These are phyloP conservation scores for Pterocles orientalis DNA, from an alignment of 2,113 vertebrate species.

Conservation along the genomic window DNA sequence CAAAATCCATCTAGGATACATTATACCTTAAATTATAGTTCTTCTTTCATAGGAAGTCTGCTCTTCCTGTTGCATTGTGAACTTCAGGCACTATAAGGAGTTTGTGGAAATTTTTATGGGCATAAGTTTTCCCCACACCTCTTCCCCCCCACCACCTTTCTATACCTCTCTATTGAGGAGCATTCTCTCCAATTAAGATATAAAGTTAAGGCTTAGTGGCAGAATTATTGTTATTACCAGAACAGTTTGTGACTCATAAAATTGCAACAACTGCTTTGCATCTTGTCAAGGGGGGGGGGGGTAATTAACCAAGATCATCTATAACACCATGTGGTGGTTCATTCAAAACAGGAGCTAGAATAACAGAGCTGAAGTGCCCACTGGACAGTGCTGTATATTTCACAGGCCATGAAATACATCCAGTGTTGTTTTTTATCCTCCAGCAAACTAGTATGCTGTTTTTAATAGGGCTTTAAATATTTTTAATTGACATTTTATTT, in stretches of 20 bases:
- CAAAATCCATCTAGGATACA: accelerated
- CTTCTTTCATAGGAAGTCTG: neutral
- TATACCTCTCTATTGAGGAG: accelerated
- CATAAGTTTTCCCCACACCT: neutral
- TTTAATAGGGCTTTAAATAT: constrained; percentile 35
- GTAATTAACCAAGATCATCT: constrained; percentile 30
- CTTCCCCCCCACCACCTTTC: neutral
- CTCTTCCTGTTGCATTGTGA: neutral
- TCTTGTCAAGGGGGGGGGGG: neutral
- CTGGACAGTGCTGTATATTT: neutral
- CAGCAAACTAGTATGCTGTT: neutral
- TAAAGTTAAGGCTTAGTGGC: neutral
- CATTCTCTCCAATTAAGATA: neutral
- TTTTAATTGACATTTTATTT: constrained; percentile 1
- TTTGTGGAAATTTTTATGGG: neutral
- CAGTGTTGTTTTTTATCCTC: neutral
- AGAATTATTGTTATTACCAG: neutral
- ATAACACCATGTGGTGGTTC: neutral
- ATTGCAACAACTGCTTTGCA: neutral
- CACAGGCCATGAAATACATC: neutral
- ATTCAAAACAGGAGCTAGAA: neutral
- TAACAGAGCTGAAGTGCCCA: neutral
- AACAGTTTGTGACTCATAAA: constrained; percentile 32
- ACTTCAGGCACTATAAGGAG: neutral
- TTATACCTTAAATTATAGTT: neutral